Base-by-base conservation (phyloP, 2,888 invertebrate species). In the Maniola hyperantus region DNA sequence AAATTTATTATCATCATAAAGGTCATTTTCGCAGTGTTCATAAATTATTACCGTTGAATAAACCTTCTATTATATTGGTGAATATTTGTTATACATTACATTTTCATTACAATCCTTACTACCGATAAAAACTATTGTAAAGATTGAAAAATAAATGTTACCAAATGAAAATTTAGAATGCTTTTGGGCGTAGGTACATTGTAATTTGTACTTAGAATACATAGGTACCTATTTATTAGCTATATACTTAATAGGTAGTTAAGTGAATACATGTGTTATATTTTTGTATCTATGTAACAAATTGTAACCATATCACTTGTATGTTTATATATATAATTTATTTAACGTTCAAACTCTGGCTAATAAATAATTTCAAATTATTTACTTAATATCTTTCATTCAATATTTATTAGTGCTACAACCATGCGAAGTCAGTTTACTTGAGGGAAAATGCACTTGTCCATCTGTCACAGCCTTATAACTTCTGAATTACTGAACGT, bases 271-370 rank as follows among this genome's bases (percentile, higher is more conserved):
- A 26, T 4, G 20, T 64, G 64, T 67, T 70, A 70, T 70, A 70
- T 70, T 70, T 70, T 70, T 67, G 53, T 70, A 70, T 60, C 51
- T 57, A 18, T 65, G 44, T 67, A 64, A 65, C 15, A 55, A 60
- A 59, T 48, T 67, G 67, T 69, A 66, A 55, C 60, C 67, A 67
- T 70, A 67, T 67, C 67, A 65, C 54, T 62, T 70, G 69, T 69
- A 62, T 59, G 20, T 50, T 55, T 65, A 8, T 57, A 20, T 64
- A 69, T 62, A 58, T n/a, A 60, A 64, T 48, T 51, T 68, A 59
- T 39, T 20, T 50, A 60, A 60, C 50, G 51, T 62, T 42, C 20
- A 62, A 51, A 36, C 18, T 51, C n/a, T 53, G 20, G 36, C 39
- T 63, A 55, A 65, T 50, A 59, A 59, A 59, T 50, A 59, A 58